Conservation (phyloP, 1,140 invertebrate genomes). For the Psilanteris sp. region DNA sequence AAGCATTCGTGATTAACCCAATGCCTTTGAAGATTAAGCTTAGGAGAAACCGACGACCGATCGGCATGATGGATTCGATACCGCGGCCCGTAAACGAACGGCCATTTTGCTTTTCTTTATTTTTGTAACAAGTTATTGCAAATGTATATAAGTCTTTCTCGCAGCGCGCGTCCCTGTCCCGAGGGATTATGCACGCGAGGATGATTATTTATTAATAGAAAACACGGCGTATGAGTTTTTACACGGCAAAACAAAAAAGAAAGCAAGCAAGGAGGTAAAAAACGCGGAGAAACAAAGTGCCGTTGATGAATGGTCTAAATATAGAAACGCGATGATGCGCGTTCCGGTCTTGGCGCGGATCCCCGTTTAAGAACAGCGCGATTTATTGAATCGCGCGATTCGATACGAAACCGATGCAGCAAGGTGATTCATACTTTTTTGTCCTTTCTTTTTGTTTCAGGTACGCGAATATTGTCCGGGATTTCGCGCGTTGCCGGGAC, state of each 20-base stretch:
- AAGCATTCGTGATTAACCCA: conserved; percentile 35
- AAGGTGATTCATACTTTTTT: conserved; percentile 7
- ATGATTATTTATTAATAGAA: conserved; percentile 3
- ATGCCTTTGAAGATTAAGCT: conserved; percentile 32
- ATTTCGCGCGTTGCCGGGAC: neutral
- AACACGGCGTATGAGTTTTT: neutral
- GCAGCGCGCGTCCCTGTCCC: neutral
- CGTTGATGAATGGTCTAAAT: neutral
- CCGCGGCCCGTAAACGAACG: conserved; percentile 17
- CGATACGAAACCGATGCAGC: neutral
- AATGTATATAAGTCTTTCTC: conserved; percentile 17
- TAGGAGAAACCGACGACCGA: conserved; percentile 23
- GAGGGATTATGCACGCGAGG: neutral
- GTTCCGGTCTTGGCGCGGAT: neutral
- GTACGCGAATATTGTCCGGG: conserved; percentile 1
- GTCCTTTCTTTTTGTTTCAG: conserved; percentile 13
- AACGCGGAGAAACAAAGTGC: too few species aligned
- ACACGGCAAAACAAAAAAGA: too few species aligned
- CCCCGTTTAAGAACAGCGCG: neutral
- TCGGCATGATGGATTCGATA: conserved; percentile 29
- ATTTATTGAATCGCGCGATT: neutral
- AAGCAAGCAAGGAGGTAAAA: too few species aligned
- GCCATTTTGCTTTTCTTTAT: conserved; percentile 16
- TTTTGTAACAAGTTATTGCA: conserved; percentile 6
- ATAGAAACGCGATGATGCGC: neutral